Evolutionary conservation across 1,140 invertebrate species (phyloP).

Genomic region (Penaeus indicus): DNA sequence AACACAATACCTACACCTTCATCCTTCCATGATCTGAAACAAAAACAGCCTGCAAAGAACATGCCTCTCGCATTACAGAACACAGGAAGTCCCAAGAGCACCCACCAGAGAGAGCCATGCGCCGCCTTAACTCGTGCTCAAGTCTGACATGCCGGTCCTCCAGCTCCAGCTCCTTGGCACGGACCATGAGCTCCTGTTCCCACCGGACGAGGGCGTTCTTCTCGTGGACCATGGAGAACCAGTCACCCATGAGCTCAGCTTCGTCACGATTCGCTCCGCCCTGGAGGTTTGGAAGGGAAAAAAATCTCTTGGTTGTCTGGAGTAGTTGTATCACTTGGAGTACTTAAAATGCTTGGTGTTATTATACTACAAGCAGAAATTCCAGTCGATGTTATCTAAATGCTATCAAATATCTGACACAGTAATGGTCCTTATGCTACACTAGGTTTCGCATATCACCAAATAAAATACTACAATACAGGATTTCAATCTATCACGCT

Average conservation of each 20-base stretch:
- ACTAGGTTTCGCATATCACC: too few relatives aligned
- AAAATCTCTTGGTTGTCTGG: neutral
- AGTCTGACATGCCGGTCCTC: constrained; percentile 87
- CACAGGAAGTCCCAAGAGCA: neutral
- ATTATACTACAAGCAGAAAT: too few relatives aligned
- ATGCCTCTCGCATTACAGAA: too few relatives aligned
- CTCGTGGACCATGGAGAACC: constrained; percentile 87
- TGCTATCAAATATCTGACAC: too few relatives aligned
- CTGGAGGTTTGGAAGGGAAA: constrained; percentile 12
- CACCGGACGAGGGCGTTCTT: constrained; percentile 83
- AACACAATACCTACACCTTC: too few relatives aligned
- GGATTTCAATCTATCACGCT: neutral
- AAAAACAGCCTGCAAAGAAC: neutral
- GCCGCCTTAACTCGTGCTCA: constrained; percentile 81
- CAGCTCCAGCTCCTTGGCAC: constrained; percentile 85
- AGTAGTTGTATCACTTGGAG: neutral
- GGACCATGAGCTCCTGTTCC: constrained; percentile 85
- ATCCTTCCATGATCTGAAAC: too few relatives aligned
- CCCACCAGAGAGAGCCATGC: constrained; percentile 80
- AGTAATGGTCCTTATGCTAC: too few relatives aligned
- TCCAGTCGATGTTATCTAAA: too few relatives aligned
- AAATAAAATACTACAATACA: neutral
- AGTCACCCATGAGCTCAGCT: constrained; percentile 82
- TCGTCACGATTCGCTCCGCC: constrained; percentile 73
- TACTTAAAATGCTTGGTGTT: neutral